Conservation (phyloP, 2,888 invertebrate species). For the Cremastinae sp. region DNA sequence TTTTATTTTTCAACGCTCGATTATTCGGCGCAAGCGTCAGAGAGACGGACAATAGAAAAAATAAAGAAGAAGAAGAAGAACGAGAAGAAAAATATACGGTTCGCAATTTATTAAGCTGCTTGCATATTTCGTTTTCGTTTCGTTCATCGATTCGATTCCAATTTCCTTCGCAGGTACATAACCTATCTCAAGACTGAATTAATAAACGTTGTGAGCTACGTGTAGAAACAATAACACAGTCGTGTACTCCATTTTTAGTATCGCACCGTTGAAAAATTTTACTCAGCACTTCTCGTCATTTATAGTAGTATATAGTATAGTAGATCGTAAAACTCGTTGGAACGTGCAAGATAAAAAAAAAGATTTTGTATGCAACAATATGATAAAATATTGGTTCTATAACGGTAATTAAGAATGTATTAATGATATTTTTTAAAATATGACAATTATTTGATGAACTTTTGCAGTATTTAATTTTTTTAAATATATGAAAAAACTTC, state of each 20-base stretch:
- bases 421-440: too few species aligned
- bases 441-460: too few species aligned
- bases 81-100: neutral
- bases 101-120: slow-evolving; percentile 15
- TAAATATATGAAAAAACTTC: too few species aligned
- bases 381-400: too few species aligned
- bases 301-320: slow-evolving; percentile 22
- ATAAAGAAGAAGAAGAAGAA: neutral
- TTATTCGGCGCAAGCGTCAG: neutral
- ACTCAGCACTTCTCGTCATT: slow-evolving; percentile 13
- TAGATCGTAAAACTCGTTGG: too few species aligned
- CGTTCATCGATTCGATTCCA: slow-evolving; percentile 32
- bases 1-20: neutral
- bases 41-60: neutral
- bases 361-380: too few species aligned
- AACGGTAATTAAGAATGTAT: too few species aligned
- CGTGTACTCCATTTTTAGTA: slow-evolving; percentile 15
- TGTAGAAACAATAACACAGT: slow-evolving; percentile 8
- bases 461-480: too few species aligned
- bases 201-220: slow-evolving; percentile 27
- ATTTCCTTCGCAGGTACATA: slow-evolving; percentile 15
- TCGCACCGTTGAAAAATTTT: slow-evolving; percentile 7
- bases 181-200: slow-evolving; percentile 15
- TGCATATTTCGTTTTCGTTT: neutral
- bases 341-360: too few species aligned